Evolutionary conservation across 2,797 vertebrate genomes (phyloP).

Genomic region (Heteromormyrus szaboi): DNA sequence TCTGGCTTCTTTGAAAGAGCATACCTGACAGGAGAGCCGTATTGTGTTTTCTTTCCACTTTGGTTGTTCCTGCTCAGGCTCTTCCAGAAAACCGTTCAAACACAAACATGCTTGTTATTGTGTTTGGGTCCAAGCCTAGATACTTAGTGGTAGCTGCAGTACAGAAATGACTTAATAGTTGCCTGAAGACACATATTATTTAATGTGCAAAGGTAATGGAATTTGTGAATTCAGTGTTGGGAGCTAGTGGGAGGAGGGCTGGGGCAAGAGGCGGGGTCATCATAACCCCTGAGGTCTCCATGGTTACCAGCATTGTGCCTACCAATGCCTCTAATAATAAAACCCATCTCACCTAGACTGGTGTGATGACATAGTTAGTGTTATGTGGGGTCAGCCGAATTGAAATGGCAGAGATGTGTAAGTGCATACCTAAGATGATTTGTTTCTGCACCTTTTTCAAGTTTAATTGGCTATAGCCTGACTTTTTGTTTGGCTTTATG

Average conservation of each 20-base stretch:
- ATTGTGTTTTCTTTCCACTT: not conserved
- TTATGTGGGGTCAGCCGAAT: not conserved
- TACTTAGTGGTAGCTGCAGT: not conserved
- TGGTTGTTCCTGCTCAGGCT: not conserved
- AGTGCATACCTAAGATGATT: not conserved
- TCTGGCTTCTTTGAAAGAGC: not conserved
- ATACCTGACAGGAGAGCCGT: not conserved
- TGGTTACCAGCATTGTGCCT: not conserved
- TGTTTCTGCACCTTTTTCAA: not conserved
- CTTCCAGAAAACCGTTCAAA: not conserved
- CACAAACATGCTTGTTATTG: not conserved
- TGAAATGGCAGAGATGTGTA: not conserved
- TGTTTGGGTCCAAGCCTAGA: not conserved
- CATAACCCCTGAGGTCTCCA: not conserved
- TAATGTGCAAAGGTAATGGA: not conserved
- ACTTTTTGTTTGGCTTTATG: not conserved
- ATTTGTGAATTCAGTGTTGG: not conserved
- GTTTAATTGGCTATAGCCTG: not conserved
- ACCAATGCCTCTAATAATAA: not conserved
- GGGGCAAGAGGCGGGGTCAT: not conserved
- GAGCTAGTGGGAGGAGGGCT: not conserved
- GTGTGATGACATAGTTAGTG: not conserved
- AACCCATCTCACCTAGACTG: not conserved
- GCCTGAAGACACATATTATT: not conserved
- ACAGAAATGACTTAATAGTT: conserved; percentile 3